These are phyloP conservation scores for Heliconius hortense DNA, from an alignment of 2,888 invertebrate species.

Conservation along the genomic window DNA sequence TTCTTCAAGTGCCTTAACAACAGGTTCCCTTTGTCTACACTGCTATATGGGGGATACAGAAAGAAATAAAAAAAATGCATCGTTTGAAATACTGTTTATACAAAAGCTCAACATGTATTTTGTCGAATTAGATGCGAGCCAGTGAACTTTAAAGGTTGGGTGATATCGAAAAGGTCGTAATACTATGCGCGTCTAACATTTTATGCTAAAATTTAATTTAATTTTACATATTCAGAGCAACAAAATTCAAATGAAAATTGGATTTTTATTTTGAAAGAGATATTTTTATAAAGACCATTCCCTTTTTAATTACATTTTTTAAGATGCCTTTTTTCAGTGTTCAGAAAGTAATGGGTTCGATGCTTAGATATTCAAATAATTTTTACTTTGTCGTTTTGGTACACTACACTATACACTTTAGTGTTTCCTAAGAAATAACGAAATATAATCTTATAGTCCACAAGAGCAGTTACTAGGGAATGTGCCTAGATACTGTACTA, in stretches of 20 bases:
- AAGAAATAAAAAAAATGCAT: too few relatives aligned
- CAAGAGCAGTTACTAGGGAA: too few relatives aligned
- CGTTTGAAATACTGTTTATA: not conserved
- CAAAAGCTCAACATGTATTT: slow-evolving; percentile 12
- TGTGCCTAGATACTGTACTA: too few relatives aligned
- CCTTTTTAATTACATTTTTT: not conserved
- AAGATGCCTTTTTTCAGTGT: not conserved
- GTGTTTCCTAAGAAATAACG: too few relatives aligned
- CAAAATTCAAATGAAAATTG: slow-evolving; percentile 5
- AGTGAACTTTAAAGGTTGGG: slow-evolving; percentile 36
- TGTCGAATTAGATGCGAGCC: slow-evolving; percentile 24
- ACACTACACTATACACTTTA: too few relatives aligned
- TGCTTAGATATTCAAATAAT: too few relatives aligned
- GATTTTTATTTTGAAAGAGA: not conserved
- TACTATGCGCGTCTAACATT: not conserved
- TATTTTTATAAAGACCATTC: not conserved
- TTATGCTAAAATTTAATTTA: not conserved
- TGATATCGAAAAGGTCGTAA: slow-evolving; percentile 30
- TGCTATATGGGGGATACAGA: too few relatives aligned
- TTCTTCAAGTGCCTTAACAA: too few relatives aligned
- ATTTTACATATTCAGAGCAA: not conserved
- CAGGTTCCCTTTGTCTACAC: too few relatives aligned
- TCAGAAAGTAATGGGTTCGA: not conserved
- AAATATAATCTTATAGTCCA: too few relatives aligned
- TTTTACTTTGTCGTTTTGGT: too few relatives aligned